These are phyloP conservation scores for Carlito syrichta DNA, from an alignment of 2,113 vertebrate species.

Conservation along the genomic window DNA sequence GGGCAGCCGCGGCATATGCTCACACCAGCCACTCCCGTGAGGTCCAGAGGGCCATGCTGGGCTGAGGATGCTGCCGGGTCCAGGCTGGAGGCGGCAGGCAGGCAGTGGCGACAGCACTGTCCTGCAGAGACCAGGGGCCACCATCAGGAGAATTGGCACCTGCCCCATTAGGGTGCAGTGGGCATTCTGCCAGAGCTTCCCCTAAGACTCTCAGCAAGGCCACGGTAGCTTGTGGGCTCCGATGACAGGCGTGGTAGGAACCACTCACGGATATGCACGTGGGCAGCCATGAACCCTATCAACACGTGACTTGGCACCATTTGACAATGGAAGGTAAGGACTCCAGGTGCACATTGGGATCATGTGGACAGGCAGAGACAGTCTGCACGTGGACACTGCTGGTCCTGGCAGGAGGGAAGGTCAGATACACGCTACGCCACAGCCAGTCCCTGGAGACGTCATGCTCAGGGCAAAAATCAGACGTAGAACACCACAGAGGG, in stretches of 20 bases:
- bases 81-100: accelerated
- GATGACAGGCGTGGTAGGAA: no score
- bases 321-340: no score
- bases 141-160: neutral
- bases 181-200: no score
- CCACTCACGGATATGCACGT: no score
- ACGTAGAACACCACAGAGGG: accelerated
- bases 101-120: accelerated
- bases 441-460: accelerated
- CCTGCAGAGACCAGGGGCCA: neutral
- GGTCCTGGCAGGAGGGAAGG: accelerated
- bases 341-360: no score
- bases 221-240: no score
- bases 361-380: no score
- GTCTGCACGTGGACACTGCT: no score
- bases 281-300: no score
- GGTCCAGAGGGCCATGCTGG: neutral
- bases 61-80: accelerated
- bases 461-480: neutral
- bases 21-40: conserved; percentile 32
- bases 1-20: conserved; percentile 63
- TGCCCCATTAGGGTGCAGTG: neutral
- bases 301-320: no score
- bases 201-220: no score
- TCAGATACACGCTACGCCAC: accelerated